Evolutionary conservation across 2,888 invertebrate species (phyloP).

Genomic region (Dynastes grantii): DNA sequence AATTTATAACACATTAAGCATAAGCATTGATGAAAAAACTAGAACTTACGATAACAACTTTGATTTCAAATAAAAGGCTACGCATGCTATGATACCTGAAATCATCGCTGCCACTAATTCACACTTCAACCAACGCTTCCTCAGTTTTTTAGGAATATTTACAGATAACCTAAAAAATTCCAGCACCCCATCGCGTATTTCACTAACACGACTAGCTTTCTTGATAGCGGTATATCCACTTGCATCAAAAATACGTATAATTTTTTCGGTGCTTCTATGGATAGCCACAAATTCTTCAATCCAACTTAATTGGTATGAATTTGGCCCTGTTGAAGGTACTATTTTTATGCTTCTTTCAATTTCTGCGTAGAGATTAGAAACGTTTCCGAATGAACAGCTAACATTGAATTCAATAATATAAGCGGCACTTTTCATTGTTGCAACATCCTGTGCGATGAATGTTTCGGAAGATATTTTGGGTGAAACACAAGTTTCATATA

Average conservation of each 20-base stretch:
- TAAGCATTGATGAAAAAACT: background rate
- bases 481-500: background rate
- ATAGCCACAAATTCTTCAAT: background rate
- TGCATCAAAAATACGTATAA: conserved; percentile 7
- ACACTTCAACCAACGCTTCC: background rate
- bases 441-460: background rate
- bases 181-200: background rate
- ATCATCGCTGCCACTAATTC: background rate
- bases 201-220: background rate
- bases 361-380: conserved; percentile 2
- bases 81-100: background rate
- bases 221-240: background rate
- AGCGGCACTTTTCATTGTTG: background rate
- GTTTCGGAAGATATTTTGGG: background rate
- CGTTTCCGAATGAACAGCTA: background rate
- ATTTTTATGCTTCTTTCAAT: background rate
- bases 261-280: background rate
- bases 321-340: background rate
- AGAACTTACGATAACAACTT: background rate
- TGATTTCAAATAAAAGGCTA: background rate
- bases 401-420: background rate
- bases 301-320: conserved; percentile 5
- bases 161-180: conserved; percentile 10
- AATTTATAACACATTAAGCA: background rate
- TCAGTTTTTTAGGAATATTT: no score